A percentile compares a stretch with the other conserved stretches of the same genome.
Evolutionary conservation across 2,797 vertebrate genomes (phyloP).

Genomic region (Enteromius argenteus): DNA sequence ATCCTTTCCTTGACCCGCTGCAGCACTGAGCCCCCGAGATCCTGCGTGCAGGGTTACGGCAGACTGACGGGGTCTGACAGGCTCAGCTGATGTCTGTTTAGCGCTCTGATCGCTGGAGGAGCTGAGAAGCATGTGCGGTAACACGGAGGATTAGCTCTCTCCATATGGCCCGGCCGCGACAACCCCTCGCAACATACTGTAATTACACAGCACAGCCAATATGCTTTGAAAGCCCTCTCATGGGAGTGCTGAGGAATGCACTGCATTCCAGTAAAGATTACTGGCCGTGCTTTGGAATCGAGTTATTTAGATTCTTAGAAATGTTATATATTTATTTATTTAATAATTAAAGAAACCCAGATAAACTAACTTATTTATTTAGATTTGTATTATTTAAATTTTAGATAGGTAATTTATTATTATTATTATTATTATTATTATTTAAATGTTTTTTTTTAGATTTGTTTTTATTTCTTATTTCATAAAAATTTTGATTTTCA

Average conservation of each 20-base stretch:
- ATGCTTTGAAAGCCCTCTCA: constrained; percentile 47
- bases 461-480: not conserved
- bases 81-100: constrained; percentile 52
- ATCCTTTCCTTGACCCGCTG: constrained; percentile 8
- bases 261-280: constrained; percentile 35
- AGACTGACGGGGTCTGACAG: constrained; percentile 27
- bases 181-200: constrained; percentile 49
- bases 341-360: not conserved
- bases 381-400: not conserved
- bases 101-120: constrained; percentile 43
- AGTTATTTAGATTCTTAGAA: not conserved
- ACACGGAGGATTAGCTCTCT: constrained; percentile 62
- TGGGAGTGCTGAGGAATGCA: constrained; percentile 49
- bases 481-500: not conserved
- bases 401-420: not conserved
- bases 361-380: not conserved
- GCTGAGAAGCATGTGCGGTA: constrained; percentile 50
- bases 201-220: constrained; percentile 53
- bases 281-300: not conserved
- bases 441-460: not conserved
- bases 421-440: not conserved
- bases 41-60: constrained; percentile 27
- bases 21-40: constrained; percentile 8
- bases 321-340: not conserved
- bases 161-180: constrained; percentile 55